phyloP scores from a whole-genome alignment of 2,888 invertebrate genomes.

The Lissonota sp. region DNA sequence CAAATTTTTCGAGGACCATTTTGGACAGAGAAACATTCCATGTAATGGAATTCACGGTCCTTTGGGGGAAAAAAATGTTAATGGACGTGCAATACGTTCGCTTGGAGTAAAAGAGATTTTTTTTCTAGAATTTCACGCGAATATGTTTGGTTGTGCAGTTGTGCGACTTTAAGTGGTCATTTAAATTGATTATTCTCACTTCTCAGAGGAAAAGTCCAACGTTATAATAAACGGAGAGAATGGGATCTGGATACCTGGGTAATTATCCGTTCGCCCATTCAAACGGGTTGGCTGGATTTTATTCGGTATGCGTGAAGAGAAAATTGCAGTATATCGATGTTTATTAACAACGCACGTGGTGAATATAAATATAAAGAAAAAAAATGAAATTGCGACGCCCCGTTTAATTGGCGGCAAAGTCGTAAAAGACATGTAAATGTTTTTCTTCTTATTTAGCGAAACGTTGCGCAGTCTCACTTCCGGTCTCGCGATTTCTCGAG shows the following conservation, averaged over 20 bases:
- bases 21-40: neutral
- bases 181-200: conserved; percentile 39
- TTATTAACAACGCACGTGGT: no score
- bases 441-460: neutral
- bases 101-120: neutral
- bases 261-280: conserved; percentile 37
- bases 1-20: conserved; percentile 41
- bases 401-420: conserved; percentile 15
- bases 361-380: neutral
- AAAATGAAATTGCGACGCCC: neutral
- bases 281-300: conserved; percentile 36
- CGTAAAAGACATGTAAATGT: conserved; percentile 11
- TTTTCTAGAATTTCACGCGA: neutral
- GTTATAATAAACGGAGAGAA: conserved; percentile 24
- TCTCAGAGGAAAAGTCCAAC: conserved; percentile 1
- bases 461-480: neutral
- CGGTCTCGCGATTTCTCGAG: neutral
- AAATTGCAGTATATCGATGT: conserved; percentile 25
- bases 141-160: no score
- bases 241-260: conserved; percentile 22
- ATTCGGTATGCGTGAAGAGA: conserved; percentile 35
- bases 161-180: neutral
- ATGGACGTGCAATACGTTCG: neutral
- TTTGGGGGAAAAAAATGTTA: neutral
- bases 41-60: neutral